Base-by-base conservation (phyloP, 2,888 invertebrate genomes). In the Drosophila mimetica region DNA sequence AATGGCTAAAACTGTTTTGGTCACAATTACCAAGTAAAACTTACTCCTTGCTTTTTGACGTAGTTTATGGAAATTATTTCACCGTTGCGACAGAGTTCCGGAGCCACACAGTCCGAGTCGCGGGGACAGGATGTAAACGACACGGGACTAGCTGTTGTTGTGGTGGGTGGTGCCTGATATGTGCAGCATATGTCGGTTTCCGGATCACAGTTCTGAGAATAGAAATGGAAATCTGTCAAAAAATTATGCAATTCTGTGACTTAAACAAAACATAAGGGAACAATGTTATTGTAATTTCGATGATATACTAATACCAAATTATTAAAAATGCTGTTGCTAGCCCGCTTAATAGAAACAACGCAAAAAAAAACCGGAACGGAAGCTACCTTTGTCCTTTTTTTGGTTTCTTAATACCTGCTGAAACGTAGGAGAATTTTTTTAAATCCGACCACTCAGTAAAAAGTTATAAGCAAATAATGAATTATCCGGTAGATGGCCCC, bases 161-260 rank as follows among this genome's bases (percentile, higher is more conserved):
- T 77, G 4, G 89, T 85, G 14, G 79, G 70, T 39, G 87, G 80
- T 72, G 90, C 79, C 55, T 89, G 90, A 70, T 88, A 91, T 59
- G 86, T 88, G 76, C 93, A 93, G 76, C 93, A 93, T 1, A 91
- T 85, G 88, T 93, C 90, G 9, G 89, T 89, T 63, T 90, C 89
- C 11, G 88, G 79, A 60, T 91, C 90, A 83, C 93, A 93, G 61
- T 90, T 90, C 93, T 93, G 85, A 7, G 9, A 22, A 18, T 14
- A 0, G 7, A 22, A 41, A 50, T 11, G 8, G 2, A 46, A 57
- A 34, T 55, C 41, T 47, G 39, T 61, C 30, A 34, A 37, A 58
- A 9, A 39, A 60, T 37, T 3, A 37, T 5, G 14, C 1, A 3
- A 8, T 37, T 14, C 9, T 7, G 14, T 14, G 2, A 36, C 6